phyloP scores from a whole-genome alignment of 1,140 invertebrate species.

The Nephila pilipes region DNA sequence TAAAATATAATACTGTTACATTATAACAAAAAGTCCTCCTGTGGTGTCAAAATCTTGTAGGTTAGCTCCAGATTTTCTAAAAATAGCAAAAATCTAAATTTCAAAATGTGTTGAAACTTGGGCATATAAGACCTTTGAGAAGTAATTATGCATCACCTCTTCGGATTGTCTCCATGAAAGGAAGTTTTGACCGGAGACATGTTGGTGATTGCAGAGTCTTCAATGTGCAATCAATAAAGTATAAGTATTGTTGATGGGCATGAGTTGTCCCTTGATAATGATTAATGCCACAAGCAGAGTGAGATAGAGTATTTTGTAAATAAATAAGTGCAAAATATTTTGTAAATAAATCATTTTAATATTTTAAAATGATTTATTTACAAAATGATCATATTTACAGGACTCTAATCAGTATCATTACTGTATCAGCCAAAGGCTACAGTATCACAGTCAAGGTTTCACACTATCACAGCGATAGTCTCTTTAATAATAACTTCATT shows the following conservation, averaged over 20 bases:
- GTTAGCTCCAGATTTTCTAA: slow-evolving; percentile 56
- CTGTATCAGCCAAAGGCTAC: too few species aligned
- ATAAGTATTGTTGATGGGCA: too few species aligned
- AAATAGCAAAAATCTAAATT: slow-evolving; percentile 63
- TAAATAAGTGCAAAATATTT: too few species aligned
- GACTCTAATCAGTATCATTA: too few species aligned
- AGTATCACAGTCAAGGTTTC: too few species aligned
- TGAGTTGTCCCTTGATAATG: too few species aligned
- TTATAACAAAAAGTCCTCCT: slow-evolving; percentile 68
- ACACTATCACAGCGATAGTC: too few species aligned
- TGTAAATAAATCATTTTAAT: slow-evolving; percentile 59
- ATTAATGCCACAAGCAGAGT: too few species aligned
- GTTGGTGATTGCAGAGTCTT: slow-evolving; percentile 72
- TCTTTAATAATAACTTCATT: too few species aligned
- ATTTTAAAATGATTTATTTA: too few species aligned
- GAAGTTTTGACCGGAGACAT: slow-evolving; percentile 62
- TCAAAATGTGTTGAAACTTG: slow-evolving; percentile 69
- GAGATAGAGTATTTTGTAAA: too few species aligned
- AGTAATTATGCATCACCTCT: slow-evolving; percentile 78
- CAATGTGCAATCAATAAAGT: slow-evolving; percentile 70
- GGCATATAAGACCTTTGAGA: slow-evolving; percentile 76
- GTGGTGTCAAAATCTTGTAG: slow-evolving; percentile 19
- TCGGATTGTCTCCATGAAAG: slow-evolving; percentile 78
- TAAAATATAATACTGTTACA: slow-evolving; percentile 58
- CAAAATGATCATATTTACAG: too few species aligned